Percentiles rank a stretch among this genome's conserved stretches.
These are phyloP conservation scores for Lasioglossum calceatum DNA, from an alignment of 2,888 invertebrate genomes.

Conservation along the genomic window DNA sequence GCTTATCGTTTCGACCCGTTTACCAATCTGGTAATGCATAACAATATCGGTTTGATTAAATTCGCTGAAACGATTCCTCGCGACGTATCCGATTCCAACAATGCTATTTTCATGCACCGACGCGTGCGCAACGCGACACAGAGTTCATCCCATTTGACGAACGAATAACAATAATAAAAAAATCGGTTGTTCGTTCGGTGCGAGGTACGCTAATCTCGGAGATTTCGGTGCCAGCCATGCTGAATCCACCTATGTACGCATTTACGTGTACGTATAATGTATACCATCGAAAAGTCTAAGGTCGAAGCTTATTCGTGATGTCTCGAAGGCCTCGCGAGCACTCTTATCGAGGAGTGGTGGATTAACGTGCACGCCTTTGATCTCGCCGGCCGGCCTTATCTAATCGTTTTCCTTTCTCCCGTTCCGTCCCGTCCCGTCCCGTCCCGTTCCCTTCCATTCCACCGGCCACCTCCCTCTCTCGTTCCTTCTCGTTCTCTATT, in stretches of 20 bases:
- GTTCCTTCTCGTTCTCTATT: constrained; percentile 53
- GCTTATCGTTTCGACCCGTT: too few species aligned
- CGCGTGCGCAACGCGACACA: neutral
- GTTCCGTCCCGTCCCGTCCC: constrained; percentile 60
- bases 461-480: constrained; percentile 6
- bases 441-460: constrained; percentile 41
- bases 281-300: constrained; percentile 69
- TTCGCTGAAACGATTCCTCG: neutral
- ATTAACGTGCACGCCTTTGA: constrained; percentile 84
- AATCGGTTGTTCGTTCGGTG: constrained; percentile 15
- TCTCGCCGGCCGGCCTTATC: constrained; percentile 83
- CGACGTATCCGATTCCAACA: neutral
- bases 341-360: constrained; percentile 83
- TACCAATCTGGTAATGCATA: too few species aligned
- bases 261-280: neutral
- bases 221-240: constrained; percentile 63
- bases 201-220: constrained; percentile 21
- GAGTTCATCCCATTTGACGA: neutral
- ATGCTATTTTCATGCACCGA: neutral
- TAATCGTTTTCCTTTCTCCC: constrained; percentile 79
- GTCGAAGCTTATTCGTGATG: constrained; percentile 75
- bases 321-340: constrained; percentile 77
- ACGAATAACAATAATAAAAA: neutral
- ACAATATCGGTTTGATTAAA: too few species aligned
- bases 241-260: constrained; percentile 58